Base-by-base conservation (phyloP, 2,113 vertebrate species). In the Rhagologus leucostigma region DNA sequence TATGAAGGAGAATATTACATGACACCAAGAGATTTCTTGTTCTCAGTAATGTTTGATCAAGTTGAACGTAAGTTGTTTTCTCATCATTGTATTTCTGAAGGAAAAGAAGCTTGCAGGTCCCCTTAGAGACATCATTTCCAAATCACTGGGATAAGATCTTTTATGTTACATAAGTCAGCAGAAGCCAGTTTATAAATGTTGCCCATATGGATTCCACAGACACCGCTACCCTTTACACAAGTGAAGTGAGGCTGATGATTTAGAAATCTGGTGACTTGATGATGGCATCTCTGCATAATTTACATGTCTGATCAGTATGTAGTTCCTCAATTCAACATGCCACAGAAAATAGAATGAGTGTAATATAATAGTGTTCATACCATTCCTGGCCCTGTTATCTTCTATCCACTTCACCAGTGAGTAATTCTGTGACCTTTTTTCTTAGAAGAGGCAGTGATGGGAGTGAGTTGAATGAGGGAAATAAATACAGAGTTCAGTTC, bases 11-110 rank as follows among this genome's bases (percentile, higher is more conserved):
- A 99, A 86, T 96, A 98, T 90, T 99, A 99, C 94, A 99, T 99
- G 99, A 99, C 99, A 50, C 99, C 99, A 5, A 98, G 99, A 91
- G 99, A 99, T 97, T 99, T 99, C 97, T 98, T 99, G 56, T 99
- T 98, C 93, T 99, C 99, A 21, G 98, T 99, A 16, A 98, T 99
- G 98, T 98, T 99, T 95, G 99, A 99, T 90, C 97, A 98, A 19
- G 97, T 99, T 11, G 98, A 99, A 87, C 98, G 99, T 99, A 98
- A 99, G 99, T 98, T 74, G 12, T 68, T 84, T 93, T 67, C 55
- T 81, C 23, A 7, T 95, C 19, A 16, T 4, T 35, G 39, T 86
- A 6, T 92, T 95, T 92, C 60, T 87, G 73, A 90, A 77, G 30
- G 59, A 55, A 57, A 76, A 88, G 23, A 42, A 78, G 59, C 30